Conservation (phyloP, 2,113 vertebrate species). For the Pimephales promelas region DNA sequence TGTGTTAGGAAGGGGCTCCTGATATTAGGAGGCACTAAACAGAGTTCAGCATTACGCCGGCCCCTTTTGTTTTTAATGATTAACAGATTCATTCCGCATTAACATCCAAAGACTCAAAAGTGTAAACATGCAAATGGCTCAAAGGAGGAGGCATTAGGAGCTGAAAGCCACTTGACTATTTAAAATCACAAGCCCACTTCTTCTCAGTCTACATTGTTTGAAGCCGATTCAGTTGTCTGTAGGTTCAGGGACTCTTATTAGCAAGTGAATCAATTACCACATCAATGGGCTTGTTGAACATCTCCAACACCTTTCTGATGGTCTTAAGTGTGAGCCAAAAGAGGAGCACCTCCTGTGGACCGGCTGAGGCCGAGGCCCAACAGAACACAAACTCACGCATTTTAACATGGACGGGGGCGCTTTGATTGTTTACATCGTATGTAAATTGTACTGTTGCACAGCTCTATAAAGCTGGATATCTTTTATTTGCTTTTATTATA, state of each 20-base stretch:
- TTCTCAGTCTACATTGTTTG: constrained; percentile 50
- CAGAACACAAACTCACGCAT: no score
- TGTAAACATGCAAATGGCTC: constrained; percentile 50
- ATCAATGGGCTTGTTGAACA: constrained; percentile 61
- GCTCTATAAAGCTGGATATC: no score
- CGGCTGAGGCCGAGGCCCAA: no score
- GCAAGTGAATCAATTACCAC: constrained; percentile 68
- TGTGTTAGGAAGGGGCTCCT: not conserved
- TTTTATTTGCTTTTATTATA: no score
- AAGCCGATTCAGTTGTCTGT: constrained; percentile 48
- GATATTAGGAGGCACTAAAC: not conserved
- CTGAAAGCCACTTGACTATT: constrained; percentile 22
- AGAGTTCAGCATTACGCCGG: not conserved
- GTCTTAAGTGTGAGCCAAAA: constrained; percentile 44
- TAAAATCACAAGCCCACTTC: constrained; percentile 21
- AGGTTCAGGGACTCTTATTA: constrained; percentile 59
- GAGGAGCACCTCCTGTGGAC: constrained; percentile 55
- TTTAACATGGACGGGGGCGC: no score
- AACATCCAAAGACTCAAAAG: constrained; percentile 1
- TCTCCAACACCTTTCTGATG: constrained; percentile 63
- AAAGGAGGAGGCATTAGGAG: constrained; percentile 1
- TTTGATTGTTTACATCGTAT: no score
- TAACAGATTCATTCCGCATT: not conserved
- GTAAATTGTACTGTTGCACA: no score
- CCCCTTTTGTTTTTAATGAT: constrained; percentile 7